Percentiles rank a stretch among this genome's conserved stretches.
phyloP scores from a whole-genome alignment of 2,113 vertebrate species.

The Heterochromis multidens region DNA sequence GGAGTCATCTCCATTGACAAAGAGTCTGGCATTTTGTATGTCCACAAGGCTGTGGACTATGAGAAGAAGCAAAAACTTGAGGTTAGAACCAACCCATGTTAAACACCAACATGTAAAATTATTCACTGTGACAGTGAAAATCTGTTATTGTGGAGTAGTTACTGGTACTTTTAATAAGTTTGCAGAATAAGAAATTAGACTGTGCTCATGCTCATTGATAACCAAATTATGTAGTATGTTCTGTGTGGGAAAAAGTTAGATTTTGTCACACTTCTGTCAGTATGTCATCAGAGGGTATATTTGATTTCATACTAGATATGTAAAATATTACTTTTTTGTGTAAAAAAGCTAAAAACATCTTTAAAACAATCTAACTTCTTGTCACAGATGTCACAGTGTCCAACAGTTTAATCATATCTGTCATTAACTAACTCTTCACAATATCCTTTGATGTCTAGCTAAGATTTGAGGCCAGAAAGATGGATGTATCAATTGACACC shows the following conservation, averaged over 20 bases:
- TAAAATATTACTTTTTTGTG: background rate
- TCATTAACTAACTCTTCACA: background rate
- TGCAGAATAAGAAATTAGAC: background rate
- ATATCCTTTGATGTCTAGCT: slow-evolving; percentile 26
- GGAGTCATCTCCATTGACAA: slow-evolving; percentile 57
- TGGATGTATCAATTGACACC: slow-evolving; percentile 25
- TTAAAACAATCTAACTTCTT: background rate
- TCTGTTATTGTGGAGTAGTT: background rate
- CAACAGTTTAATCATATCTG: background rate
- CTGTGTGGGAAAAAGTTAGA: background rate
- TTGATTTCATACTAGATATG: background rate
- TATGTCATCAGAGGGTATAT: background rate
- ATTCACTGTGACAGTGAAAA: background rate
- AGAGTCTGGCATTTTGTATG: slow-evolving; percentile 18
- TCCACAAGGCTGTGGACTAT: slow-evolving; percentile 54
- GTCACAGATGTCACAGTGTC: background rate
- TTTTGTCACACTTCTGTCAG: background rate
- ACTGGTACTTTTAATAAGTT: background rate
- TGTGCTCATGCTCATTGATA: background rate
- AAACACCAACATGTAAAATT: background rate
- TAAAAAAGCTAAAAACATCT: background rate
- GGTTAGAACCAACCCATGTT: background rate
- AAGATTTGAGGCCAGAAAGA: slow-evolving; percentile 41
- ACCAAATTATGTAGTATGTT: background rate
- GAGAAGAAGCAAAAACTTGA: background rate